Evolutionary conservation across 2,113 vertebrate genomes (phyloP).

Genomic region (Terrapene triunguis): DNA sequence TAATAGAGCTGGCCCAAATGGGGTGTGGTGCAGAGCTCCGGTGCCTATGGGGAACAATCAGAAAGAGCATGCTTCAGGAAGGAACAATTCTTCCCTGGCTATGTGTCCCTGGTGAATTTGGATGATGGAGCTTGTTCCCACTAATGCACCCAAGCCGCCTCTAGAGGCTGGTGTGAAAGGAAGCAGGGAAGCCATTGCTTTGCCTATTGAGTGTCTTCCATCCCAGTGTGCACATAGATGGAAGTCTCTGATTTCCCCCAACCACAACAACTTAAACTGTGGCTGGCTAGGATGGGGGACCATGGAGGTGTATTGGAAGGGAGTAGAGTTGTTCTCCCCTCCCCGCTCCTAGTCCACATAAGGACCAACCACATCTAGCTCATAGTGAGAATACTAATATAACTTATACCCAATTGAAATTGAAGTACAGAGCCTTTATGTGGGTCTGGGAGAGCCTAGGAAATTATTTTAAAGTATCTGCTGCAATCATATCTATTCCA

Average conservation of each 20-base stretch:
- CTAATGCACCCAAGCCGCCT: rapidly evolving
- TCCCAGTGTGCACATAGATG: too few relatives aligned
- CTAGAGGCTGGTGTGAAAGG: neutral
- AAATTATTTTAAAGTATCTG: neutral
- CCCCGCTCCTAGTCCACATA: neutral
- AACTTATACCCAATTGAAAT: too few relatives aligned
- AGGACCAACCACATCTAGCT: neutral
- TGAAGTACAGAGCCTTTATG: too few relatives aligned
- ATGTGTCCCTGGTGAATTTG: neutral
- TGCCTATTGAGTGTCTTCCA: neutral
- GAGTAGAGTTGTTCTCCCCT: neutral
- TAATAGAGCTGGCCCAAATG: neutral
- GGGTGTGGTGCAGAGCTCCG: neutral
- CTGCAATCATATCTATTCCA: neutral
- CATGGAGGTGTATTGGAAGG: neutral
- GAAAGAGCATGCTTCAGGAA: neutral
- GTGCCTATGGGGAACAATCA: neutral
- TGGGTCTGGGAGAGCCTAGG: too few relatives aligned
- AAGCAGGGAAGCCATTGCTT: neutral
- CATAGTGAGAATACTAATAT: too few relatives aligned
- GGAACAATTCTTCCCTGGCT: neutral
- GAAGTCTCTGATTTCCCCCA: neutral
- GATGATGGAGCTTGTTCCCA: neutral
- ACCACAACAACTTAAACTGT: neutral
- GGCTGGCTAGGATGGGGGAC: neutral